Evolutionary conservation across 2,888 invertebrate species (phyloP).

Genomic region (Patella caerulea): DNA sequence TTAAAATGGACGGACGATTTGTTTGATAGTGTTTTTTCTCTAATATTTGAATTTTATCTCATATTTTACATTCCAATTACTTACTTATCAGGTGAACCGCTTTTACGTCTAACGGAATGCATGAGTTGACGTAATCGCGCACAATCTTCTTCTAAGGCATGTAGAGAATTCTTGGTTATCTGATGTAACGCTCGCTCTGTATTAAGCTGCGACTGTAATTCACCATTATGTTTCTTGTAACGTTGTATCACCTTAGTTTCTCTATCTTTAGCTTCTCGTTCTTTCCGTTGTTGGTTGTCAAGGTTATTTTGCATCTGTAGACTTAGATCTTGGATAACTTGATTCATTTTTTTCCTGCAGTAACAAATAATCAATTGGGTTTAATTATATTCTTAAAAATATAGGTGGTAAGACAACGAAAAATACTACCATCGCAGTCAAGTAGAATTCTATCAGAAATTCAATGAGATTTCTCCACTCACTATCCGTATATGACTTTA

Average conservation of each 20-base stretch:
- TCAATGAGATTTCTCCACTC: too few relatives aligned
- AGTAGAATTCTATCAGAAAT: too few relatives aligned
- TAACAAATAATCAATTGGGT: background rate
- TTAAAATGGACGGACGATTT: too few relatives aligned
- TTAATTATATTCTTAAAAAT: background rate
- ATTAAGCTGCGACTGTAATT: slow-evolving; percentile 58
- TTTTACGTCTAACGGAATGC: slow-evolving; percentile 43
- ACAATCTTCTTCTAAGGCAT: slow-evolving; percentile 64
- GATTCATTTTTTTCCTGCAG: slow-evolving; percentile 61
- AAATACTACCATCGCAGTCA: too few relatives aligned
- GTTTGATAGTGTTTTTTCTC: too few relatives aligned
- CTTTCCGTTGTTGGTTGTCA: slow-evolving; percentile 44
- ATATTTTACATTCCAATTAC: slow-evolving; percentile 6
- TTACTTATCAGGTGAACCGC: slow-evolving; percentile 52
- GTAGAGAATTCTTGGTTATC: slow-evolving; percentile 60
- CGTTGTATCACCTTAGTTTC: slow-evolving; percentile 42
- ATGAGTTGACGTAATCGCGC: slow-evolving; percentile 58
- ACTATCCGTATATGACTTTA: too few relatives aligned
- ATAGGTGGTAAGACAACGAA: background rate
- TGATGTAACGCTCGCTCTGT: slow-evolving; percentile 65
- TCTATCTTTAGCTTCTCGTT: slow-evolving; percentile 37
- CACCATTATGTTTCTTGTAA: slow-evolving; percentile 49
- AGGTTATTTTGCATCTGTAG: slow-evolving; percentile 57
- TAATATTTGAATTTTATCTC: too few relatives aligned
- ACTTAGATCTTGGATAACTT: slow-evolving; percentile 61